Evolutionary conservation across 2,113 vertebrate genomes (phyloP), one percentile per base, ranked within the genome.

Genomic region (Montifringilla adamsi): DNA sequence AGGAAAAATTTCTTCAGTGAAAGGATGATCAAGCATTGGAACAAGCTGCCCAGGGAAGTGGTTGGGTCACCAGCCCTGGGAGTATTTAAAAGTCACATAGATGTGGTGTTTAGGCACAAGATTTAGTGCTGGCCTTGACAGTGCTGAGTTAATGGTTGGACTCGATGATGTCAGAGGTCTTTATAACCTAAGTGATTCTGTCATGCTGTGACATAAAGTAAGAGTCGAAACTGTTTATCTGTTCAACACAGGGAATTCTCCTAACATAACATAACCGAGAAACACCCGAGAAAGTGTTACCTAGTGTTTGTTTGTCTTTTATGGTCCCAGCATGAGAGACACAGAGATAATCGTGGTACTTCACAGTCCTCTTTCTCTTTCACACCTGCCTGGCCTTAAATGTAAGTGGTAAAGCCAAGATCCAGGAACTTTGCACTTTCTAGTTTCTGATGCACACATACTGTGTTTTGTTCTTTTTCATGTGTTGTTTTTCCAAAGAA

Each of bases 391-490:
- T 24, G 60, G 35, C 26, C 37, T 55, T 46, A 24, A 37, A 37
- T 46, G 7, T 49, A 52, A 52, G 27, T 35, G 64, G 23, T 62
- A 74, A 76, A 88, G 39, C 11, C 18, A 81, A 50, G 67, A 70
- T 78, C 19, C 28, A 60, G 56, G 43, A 81, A 60, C 41, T 77
- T 28, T 43, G 5, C 12, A 39, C 7, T 20, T 70, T 39, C 63
- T 50, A 7, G 23, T 74, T 93, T 80, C 35, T 72, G 89, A 52
- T 63, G 60, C 0, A 0, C 1, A 0, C 23, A 39, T 66, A 27
- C 11, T 52, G 26, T 55, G 23, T 9, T 0, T 0, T 73, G 11
- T 70, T 87, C 20, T 69, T 79, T 56, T 56, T 27, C 12, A 6
- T 63, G 46, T 46, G 10, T 5, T 13, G 30, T 77, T 76, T 64